Conservation (phyloP, 2,888 invertebrate genomes). For the Tinea pellionella region DNA sequence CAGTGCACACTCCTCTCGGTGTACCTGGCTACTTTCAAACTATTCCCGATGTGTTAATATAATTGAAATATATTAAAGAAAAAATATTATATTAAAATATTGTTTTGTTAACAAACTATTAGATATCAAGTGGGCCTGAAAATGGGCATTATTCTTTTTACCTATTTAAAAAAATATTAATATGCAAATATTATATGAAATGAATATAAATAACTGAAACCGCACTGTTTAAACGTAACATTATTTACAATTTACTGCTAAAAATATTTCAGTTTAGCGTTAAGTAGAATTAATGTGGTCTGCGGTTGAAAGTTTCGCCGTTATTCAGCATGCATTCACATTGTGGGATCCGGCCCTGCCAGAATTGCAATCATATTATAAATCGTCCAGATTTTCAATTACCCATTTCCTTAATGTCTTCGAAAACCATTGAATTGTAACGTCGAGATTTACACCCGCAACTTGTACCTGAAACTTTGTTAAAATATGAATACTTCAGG, state of each 20-base stretch:
- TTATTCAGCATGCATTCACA: conserved; percentile 27
- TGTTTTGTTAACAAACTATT: too few species aligned
- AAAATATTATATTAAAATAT: too few species aligned
- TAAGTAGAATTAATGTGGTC: conserved; percentile 27
- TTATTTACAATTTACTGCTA: conserved; percentile 14
- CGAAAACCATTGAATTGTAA: background rate
- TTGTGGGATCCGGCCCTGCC: conserved; percentile 23
- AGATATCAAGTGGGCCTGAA: too few species aligned
- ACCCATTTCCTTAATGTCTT: conserved; percentile 6
- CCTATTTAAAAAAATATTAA: too few species aligned
- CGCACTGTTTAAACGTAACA: conserved; percentile 12
- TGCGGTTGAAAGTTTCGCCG: conserved; percentile 29
- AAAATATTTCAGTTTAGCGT: conserved; percentile 21
- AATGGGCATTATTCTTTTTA: too few species aligned
- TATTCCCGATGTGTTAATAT: too few species aligned
- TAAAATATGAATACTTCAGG: background rate
- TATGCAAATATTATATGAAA: background rate
- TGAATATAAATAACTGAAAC: conserved; percentile 8
- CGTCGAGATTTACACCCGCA: background rate
- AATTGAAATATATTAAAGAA: too few species aligned
- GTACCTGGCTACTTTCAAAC: too few species aligned
- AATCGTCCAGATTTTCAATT: background rate
- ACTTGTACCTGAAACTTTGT: background rate
- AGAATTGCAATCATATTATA: conserved; percentile 4
- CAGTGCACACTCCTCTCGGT: too few species aligned